Percentiles rank a stretch among this genome's conserved stretches.
Evolutionary conservation across 2,888 invertebrate genomes (phyloP).

Genomic region (Epirrita christyi): DNA sequence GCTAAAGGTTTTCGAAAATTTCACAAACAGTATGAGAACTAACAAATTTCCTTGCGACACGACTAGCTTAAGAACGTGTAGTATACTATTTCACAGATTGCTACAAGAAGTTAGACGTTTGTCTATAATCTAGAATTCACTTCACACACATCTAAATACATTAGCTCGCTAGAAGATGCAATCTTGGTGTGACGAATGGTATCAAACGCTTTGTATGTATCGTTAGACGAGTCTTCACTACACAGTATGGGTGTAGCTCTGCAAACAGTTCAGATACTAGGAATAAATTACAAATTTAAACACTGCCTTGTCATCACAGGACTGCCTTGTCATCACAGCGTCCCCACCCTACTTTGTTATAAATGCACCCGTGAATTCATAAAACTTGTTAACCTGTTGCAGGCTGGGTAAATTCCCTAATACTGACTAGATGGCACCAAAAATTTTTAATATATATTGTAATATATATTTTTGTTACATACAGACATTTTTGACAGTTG

Average conservation of each 20-base stretch:
- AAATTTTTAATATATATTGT: no score
- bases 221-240: conserved; percentile 1
- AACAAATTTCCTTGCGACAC: conserved; percentile 23
- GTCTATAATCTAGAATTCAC: conserved; percentile 2
- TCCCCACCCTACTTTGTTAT: no score
- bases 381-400: no score
- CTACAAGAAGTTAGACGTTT: conserved; percentile 1
- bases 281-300: background rate
- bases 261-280: background rate
- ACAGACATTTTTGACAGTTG: no score
- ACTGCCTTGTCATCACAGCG: no score
- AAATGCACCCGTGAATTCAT: no score
- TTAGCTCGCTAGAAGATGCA: conserved; percentile 14
- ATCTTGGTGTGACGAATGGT: conserved; percentile 15
- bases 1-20: no score
- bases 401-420: no score
- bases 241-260: conserved; percentile 2
- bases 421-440: no score
- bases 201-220: conserved; percentile 23
- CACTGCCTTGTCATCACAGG: no score
- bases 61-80: background rate
- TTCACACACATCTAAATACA: conserved; percentile 16
- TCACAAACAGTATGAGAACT: conserved; percentile 19
- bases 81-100: background rate
- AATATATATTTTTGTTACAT: no score